Evolutionary conservation across 1,140 invertebrate species (phyloP).

Genomic region (Cyclina sinensis): DNA sequence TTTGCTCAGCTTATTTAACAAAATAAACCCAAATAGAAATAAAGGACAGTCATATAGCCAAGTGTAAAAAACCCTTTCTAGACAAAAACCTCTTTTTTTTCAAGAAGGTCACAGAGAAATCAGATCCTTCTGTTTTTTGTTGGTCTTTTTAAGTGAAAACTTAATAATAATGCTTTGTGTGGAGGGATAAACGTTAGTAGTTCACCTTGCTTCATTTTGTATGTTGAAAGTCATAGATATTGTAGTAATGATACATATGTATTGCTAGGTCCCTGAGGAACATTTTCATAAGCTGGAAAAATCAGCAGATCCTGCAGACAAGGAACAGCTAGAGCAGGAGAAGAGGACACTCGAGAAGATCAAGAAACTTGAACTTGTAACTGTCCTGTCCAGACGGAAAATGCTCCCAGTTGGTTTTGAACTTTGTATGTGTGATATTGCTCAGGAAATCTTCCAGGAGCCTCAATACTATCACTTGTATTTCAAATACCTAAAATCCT

Average conservation of each 20-base stretch:
- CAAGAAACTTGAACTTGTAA: slow-evolving; percentile 96
- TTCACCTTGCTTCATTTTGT: too few species aligned
- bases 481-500: slow-evolving; percentile 80
- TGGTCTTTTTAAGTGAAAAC: too few species aligned
- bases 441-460: slow-evolving; percentile 80
- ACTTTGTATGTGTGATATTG: slow-evolving; percentile 82
- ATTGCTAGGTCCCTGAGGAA: slow-evolving; percentile 74
- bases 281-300: slow-evolving; percentile 74
- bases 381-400: slow-evolving; percentile 87
- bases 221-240: too few species aligned
- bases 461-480: slow-evolving; percentile 80
- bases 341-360: slow-evolving; percentile 98
- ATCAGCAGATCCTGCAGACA: slow-evolving; percentile 73
- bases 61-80: too few species aligned
- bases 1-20: too few species aligned
- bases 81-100: too few species aligned
- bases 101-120: too few species aligned
- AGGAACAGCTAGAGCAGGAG: slow-evolving; percentile 97
- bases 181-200: too few species aligned
- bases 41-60: too few species aligned
- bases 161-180: too few species aligned
- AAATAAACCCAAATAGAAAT: too few species aligned
- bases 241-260: not conserved
- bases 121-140: too few species aligned
- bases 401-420: slow-evolving; percentile 82